These are phyloP conservation scores for Rattus rattus DNA, from an alignment of 2,113 vertebrate genomes.

Conservation along the genomic window DNA sequence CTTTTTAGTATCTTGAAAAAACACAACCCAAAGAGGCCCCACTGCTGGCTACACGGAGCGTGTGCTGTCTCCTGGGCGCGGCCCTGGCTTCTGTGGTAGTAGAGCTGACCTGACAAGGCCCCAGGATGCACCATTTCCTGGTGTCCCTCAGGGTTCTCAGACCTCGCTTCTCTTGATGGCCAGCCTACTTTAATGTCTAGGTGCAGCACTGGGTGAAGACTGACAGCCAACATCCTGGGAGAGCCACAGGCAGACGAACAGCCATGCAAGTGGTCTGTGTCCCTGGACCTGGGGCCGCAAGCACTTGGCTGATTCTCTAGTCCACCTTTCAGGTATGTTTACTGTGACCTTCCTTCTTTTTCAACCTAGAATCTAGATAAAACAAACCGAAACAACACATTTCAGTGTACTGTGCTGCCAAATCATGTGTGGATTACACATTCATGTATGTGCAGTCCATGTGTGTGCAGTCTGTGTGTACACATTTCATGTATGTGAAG, in stretches of 20 bases:
- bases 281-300: neutral
- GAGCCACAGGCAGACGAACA: no score
- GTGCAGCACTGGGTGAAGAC: neutral
- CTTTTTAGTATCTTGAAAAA: neutral
- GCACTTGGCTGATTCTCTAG: neutral
- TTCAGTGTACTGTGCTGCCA: no score
- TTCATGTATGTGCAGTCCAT: no score
- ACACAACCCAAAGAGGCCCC: rapidly evolving
- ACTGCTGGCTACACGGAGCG: no score
- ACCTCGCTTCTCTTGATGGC: neutral
- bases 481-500: neutral
- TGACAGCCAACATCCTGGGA: rapidly evolving
- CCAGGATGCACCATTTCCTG: neutral
- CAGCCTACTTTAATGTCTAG: rapidly evolving
- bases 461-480: neutral
- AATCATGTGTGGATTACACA: no score
- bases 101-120: rapidly evolving
- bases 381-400: neutral
- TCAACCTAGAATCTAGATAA: neutral
- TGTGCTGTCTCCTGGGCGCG: rapidly evolving
- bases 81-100: rapidly evolving
- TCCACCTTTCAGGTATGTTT: neutral
- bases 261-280: rapidly evolving
- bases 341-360: neutral
- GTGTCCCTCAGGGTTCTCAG: rapidly evolving